Percentiles rank a stretch among this genome's conserved stretches.
phyloP scores from a whole-genome alignment of 2,797 vertebrate genomes.

The Sebastiscus albofasciatus region DNA sequence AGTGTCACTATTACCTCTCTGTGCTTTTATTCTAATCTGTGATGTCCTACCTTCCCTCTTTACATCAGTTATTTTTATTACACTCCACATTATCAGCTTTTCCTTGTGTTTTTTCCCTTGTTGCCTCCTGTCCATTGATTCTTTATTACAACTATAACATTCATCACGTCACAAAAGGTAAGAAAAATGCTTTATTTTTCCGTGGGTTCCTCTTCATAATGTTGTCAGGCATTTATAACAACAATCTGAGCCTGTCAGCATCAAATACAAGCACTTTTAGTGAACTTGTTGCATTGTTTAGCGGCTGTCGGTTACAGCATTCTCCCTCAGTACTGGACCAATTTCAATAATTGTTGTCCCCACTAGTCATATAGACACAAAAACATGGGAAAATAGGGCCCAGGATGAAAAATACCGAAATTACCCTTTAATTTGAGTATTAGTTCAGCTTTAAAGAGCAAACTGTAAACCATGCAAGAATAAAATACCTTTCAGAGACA shows the following conservation, averaged over 20 bases:
- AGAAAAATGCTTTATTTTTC: no score
- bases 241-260: no score
- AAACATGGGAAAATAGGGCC: no score
- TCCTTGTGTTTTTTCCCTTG: neutral
- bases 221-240: no score
- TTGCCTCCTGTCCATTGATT: neutral
- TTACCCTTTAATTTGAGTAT: no score
- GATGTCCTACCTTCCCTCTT: neutral
- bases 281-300: no score
- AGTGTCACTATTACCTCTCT: constrained; percentile 68
- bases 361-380: neutral
- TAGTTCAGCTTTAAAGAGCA: neutral
- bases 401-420: no score
- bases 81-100: neutral
- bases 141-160: neutral
- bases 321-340: neutral
- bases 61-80: neutral
- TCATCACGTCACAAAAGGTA: neutral
- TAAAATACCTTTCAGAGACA: neutral
- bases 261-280: no score
- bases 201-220: no score
- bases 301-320: neutral
- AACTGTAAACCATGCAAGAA: neutral
- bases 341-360: no score
- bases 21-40: neutral